Percentiles rank a stretch among this genome's conserved stretches.
These are phyloP conservation scores for Sebastes itinus DNA, from an alignment of 2,797 vertebrate species.

Conservation along the genomic window DNA sequence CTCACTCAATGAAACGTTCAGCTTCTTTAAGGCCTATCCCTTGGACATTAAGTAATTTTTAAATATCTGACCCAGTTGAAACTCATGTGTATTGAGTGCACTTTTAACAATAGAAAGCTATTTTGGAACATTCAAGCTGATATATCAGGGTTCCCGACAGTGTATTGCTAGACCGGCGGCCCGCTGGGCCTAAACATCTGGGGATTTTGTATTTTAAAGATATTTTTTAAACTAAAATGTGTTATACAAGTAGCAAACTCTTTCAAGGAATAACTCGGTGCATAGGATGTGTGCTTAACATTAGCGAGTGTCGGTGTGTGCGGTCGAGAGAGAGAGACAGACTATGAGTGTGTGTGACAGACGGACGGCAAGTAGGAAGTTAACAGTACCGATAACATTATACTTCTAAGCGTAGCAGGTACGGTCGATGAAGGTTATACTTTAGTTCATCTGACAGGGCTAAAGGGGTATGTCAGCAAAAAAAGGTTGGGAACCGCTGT, in stretches of 20 bases:
- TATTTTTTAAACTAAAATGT: too few relatives aligned
- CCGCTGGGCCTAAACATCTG: too few relatives aligned
- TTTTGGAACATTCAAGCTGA: background rate
- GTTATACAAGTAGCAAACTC: too few relatives aligned
- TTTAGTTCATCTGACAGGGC: background rate
- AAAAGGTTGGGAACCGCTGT: background rate
- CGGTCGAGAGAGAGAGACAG: too few relatives aligned
- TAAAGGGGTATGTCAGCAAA: background rate
- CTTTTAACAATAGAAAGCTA: background rate
- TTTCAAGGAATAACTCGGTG: too few relatives aligned
- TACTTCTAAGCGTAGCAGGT: background rate
- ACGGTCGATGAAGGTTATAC: background rate
- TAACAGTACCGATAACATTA: too few relatives aligned
- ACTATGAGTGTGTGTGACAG: too few relatives aligned
- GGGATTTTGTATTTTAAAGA: too few relatives aligned
- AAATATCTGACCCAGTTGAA: background rate
- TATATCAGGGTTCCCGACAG: background rate
- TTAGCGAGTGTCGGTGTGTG: too few relatives aligned
- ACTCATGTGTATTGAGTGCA: background rate
- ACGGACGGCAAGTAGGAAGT: too few relatives aligned
- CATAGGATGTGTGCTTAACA: too few relatives aligned
- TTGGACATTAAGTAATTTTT: background rate
- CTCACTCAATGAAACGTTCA: conserved; percentile 18
- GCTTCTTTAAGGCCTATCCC: background rate
- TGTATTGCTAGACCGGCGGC: too few relatives aligned